Evolutionary conservation across 2,113 vertebrate genomes (phyloP), one percentile per base, ranked within the genome.

Genomic region (Podarcis cretensis): DNA sequence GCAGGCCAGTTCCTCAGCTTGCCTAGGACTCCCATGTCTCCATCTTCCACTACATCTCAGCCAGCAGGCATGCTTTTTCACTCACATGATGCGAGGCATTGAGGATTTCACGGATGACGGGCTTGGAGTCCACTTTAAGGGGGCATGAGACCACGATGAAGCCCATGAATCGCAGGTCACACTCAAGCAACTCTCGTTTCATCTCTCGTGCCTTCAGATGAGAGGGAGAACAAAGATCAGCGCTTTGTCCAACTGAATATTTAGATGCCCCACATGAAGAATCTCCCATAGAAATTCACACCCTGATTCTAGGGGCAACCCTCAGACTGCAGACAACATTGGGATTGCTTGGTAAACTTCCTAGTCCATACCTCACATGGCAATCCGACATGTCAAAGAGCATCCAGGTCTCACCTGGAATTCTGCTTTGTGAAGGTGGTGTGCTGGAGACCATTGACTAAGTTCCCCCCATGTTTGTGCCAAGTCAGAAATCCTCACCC

Each of bases 111-210:
- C 96, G 96, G 96, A 99, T 99, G 73, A 99, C 98, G 0, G 98
- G 92, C 92, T 98, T 99, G 89, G 99, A 99, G 94, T 99, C 99
- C 0, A 90, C 96, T 95, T 99, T 99, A 43, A 99, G 98, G 0
- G 99, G 99, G 59, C 98, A 99, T 69, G 98, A 99, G 30, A 99
- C 99, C 35, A 99, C 98, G 73, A 99, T 98, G 96, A 99, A 99
- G 2, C 99, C 99, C 0, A 96, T 98, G 6, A 99, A 99, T 5
- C 94, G 97, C 89, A 99, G 97, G 89, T 97, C 96, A 18, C 98
- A 98, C 88, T 99, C 99, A 90, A 99, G 92, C 1, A 96, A 91
- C 71, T 98, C 98, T 0, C 99, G 97, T 35, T 96, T 98, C 85
- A 99, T 94, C 93, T 99, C 98, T 13, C 98, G 96, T 16, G 98